Evolutionary conservation across 2,113 vertebrate species (phyloP).

Genomic region (Tauraco erythrolophus): DNA sequence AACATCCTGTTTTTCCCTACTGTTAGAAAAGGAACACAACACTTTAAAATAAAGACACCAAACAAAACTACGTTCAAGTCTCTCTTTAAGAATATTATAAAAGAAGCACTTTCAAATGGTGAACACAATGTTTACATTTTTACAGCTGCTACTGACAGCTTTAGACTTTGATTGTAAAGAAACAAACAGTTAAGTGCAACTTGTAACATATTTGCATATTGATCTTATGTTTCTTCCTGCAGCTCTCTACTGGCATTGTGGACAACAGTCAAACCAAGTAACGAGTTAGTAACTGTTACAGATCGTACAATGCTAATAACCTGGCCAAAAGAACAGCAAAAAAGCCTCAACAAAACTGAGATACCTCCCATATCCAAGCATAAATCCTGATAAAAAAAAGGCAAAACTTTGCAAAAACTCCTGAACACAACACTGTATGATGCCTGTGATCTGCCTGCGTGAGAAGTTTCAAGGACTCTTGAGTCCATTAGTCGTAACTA

Average conservation of each 20-base stretch:
- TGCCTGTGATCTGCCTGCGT: not conserved
- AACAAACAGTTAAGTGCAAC: not conserved
- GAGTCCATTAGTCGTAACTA: not conserved
- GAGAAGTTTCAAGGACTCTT: not conserved
- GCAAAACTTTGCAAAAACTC: not conserved
- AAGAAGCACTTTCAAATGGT: not conserved
- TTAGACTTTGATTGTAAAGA: not conserved
- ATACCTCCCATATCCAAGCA: not conserved
- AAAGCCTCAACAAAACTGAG: not conserved
- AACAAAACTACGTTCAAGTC: not conserved
- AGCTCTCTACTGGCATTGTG: not conserved
- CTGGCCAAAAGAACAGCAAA: not conserved
- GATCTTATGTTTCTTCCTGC: not conserved
- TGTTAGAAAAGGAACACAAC: not conserved
- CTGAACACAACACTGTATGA: not conserved
- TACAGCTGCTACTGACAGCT: not conserved
- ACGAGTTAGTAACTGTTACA: not conserved
- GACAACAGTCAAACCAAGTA: not conserved
- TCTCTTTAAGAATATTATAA: not conserved
- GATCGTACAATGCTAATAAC: not conserved
- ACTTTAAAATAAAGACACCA: not conserved
- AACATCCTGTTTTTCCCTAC: not conserved
- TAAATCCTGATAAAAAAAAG: not conserved
- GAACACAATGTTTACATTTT: not conserved
- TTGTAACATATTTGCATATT: not conserved